Evolutionary conservation across 2,888 invertebrate genomes (phyloP).

Genomic region (Plebejus melissa): DNA sequence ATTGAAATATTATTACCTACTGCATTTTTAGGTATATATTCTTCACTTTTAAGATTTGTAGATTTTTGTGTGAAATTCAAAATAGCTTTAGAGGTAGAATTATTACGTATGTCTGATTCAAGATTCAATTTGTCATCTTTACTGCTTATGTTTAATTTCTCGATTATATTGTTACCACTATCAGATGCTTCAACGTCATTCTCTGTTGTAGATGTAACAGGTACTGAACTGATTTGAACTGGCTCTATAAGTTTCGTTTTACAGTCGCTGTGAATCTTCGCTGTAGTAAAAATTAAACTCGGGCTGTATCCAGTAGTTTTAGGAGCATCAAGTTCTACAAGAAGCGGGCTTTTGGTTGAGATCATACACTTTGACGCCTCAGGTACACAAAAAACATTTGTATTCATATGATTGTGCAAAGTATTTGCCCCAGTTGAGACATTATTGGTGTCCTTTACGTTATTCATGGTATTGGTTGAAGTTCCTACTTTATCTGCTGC

Average conservation of each 20-base stretch:
- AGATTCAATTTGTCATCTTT: conserved; percentile 2
- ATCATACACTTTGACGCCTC: conserved; percentile 42
- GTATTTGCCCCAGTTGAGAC: conserved; percentile 41
- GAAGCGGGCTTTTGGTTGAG: conserved; percentile 53
- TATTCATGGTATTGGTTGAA: conserved; percentile 35
- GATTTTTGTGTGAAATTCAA: conserved; percentile 11
- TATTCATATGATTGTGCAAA: conserved; percentile 61
- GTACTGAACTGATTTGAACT: conserved; percentile 60
- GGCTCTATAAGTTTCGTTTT: conserved; percentile 63
- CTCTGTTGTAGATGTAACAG: conserved; percentile 65
- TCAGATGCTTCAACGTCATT: conserved; percentile 44
- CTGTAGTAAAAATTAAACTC: conserved; percentile 69
- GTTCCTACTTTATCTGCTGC: conserved; percentile 38
- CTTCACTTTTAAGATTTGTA: not conserved
- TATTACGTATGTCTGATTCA: conserved; percentile 6
- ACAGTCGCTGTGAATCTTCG: conserved; percentile 66
- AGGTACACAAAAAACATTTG: conserved; percentile 51
- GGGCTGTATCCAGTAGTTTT: conserved; percentile 49
- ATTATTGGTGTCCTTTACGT: conserved; percentile 43
- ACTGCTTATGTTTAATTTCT: conserved; percentile 29
- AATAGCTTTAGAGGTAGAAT: conserved; percentile 22
- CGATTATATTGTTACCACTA: conserved; percentile 18
- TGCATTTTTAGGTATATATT: not conserved
- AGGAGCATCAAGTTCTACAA: conserved; percentile 58
- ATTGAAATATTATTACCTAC: not conserved